These are phyloP conservation scores for Etheostoma spectabile DNA, from an alignment of 2,113 vertebrate species.

Conservation along the genomic window DNA sequence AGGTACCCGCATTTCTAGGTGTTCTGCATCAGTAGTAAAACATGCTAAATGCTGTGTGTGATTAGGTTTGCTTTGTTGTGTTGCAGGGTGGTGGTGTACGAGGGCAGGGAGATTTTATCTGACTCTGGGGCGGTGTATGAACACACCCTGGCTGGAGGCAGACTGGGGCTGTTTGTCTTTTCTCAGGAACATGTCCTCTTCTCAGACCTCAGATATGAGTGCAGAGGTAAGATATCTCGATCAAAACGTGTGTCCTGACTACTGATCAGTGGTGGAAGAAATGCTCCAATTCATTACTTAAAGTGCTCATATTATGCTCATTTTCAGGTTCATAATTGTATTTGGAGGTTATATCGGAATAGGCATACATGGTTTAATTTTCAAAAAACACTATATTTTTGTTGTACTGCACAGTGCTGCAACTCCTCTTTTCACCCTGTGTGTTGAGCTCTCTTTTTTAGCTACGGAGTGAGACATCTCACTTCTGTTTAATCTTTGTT, in stretches of 20 bases:
- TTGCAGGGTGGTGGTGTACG: slow-evolving; percentile 92
- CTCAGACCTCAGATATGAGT: slow-evolving; percentile 97
- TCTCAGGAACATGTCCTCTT: slow-evolving; percentile 97
- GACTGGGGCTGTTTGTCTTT: slow-evolving; percentile 97
- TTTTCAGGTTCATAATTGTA: no score
- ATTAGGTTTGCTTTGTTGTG: neutral
- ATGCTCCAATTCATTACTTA: neutral
- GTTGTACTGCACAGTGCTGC: no score
- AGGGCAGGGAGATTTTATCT: slow-evolving; percentile 93
- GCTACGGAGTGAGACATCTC: no score
- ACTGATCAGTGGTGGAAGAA: neutral
- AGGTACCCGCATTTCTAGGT: neutral
- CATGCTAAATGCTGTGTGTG: neutral
- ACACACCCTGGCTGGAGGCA: slow-evolving; percentile 92
- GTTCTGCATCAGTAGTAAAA: neutral
- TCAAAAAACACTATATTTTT: no score
- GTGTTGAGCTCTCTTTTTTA: no score
- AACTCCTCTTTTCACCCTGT: no score
- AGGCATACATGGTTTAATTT: no score
- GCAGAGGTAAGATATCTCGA: slow-evolving; percentile 88
- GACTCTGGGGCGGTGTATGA: slow-evolving; percentile 96
- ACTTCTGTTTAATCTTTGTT: no score
- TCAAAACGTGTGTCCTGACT: neutral
- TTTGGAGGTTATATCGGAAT: no score
- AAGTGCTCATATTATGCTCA: no score